These are phyloP conservation scores for Iselma pallidipennis DNA, from an alignment of 2,888 invertebrate species.

Conservation along the genomic window DNA sequence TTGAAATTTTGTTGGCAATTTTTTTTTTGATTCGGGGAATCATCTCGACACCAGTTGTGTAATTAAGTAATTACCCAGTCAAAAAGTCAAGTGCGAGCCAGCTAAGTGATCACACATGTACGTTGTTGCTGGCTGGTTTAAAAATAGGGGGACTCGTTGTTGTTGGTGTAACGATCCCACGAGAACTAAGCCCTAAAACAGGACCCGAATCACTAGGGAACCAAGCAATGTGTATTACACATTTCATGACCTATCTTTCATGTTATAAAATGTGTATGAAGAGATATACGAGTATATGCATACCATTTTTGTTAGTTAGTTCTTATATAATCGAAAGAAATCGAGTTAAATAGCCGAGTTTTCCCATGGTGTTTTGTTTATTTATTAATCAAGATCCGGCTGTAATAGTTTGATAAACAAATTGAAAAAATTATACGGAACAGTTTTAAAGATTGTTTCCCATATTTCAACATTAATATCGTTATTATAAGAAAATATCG, in stretches of 20 bases:
- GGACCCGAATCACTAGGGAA: constrained; percentile 29
- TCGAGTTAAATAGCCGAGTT: neutral
- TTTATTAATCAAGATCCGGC: neutral
- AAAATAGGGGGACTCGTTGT: neutral
- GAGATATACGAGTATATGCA: too few species aligned
- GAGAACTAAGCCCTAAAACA: constrained; percentile 24
- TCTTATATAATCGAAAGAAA: neutral
- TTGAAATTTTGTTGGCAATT: too few species aligned
- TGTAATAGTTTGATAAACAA: neutral
- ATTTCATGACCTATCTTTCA: constrained; percentile 36
- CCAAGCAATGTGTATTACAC: constrained; percentile 39
- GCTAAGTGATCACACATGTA: neutral
- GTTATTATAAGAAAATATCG: too few species aligned
- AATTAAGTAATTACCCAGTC: neutral
- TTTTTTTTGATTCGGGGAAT: too few species aligned
- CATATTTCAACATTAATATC: too few species aligned
- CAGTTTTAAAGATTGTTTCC: too few species aligned
- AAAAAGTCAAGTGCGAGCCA: too few species aligned
- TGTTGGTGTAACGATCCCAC: constrained; percentile 16
- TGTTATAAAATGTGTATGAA: too few species aligned
- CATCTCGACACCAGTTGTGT: too few species aligned
- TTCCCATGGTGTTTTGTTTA: neutral
- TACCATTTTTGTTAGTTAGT: constrained; percentile 8
- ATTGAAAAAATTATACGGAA: too few species aligned
- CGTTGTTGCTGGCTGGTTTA: too few species aligned